Percentiles rank a stretch among this genome's conserved stretches.
These are phyloP conservation scores for Therioaphis trifolii DNA, from an alignment of 2,888 invertebrate species.

Conservation along the genomic window DNA sequence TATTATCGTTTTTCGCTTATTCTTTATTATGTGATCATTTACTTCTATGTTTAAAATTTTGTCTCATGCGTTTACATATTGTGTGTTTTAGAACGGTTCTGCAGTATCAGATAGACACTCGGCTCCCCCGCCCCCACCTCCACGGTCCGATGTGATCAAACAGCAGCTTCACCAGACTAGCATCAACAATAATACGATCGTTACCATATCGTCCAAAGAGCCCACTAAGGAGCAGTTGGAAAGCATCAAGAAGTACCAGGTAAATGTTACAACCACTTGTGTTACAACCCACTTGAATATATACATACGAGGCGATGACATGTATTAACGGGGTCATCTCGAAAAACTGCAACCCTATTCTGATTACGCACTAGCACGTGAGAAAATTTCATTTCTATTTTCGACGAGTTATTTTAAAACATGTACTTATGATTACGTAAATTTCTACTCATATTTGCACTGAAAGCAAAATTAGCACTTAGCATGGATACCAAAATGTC, in stretches of 20 bases:
- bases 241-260: constrained; percentile 93
- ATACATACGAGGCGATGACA: background rate
- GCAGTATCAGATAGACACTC: constrained; percentile 86
- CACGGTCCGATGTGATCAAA: constrained; percentile 62
- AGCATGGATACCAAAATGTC: too few relatives aligned
- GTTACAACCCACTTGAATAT: constrained; percentile 1
- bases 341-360: background rate
- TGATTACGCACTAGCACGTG: background rate
- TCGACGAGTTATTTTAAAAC: background rate
- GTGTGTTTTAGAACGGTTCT: constrained; percentile 46
- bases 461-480: too few relatives aligned
- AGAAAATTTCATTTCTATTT: background rate
- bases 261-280: constrained; percentile 69
- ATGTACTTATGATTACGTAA: too few relatives aligned
- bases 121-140: constrained; percentile 84
- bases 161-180: constrained; percentile 67
- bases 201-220: constrained; percentile 68
- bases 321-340: constrained; percentile 6
- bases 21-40: background rate
- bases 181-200: constrained; percentile 69
- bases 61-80: background rate
- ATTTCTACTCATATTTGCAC: too few relatives aligned
- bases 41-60: too few relatives aligned
- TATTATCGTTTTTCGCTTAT: background rate
- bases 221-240: constrained; percentile 90